phyloP scores from a whole-genome alignment of 2,113 vertebrate species.

The Nematolebias whitei region DNA sequence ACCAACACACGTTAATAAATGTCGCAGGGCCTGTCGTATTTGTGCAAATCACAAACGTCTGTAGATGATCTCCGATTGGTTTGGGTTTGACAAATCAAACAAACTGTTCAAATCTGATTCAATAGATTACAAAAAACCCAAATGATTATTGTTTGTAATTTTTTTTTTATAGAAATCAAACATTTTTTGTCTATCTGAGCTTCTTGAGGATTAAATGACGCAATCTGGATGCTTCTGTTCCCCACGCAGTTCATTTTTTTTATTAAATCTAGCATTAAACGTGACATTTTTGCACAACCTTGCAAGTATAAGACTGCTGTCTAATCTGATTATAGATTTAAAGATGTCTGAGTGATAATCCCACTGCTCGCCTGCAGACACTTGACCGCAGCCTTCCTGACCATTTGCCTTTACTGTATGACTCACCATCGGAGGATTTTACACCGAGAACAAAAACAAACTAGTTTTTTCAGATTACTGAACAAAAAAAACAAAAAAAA shows the following conservation, averaged over 20 bases:
- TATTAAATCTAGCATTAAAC: constrained; percentile 38
- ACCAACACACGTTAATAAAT: constrained; percentile 36
- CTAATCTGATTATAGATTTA: constrained; percentile 8
- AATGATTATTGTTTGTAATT: too few relatives aligned
- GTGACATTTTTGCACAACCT: background rate
- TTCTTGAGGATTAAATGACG: constrained; percentile 23
- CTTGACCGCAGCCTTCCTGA: constrained; percentile 61
- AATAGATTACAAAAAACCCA: too few relatives aligned
- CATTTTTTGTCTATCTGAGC: background rate
- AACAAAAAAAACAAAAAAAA: constrained; percentile 19
- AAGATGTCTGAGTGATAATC: background rate
- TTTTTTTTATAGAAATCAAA: constrained; percentile 10
- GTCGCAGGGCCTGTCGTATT: constrained; percentile 12
- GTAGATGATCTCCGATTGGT: constrained; percentile 7
- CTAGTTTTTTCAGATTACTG: constrained; percentile 62
- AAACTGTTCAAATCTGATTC: too few relatives aligned
- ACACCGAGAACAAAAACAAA: constrained; percentile 70
- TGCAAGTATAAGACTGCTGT: background rate
- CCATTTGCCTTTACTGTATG: constrained; percentile 48
- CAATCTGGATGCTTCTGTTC: constrained; percentile 25
- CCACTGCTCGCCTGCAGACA: constrained; percentile 44
- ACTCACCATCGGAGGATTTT: constrained; percentile 66
- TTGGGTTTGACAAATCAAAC: background rate
- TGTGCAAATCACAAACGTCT: constrained; percentile 23
- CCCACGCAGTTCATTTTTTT: constrained; percentile 27